These are phyloP conservation scores for Pseudochirops corinnae DNA, from an alignment of 2,797 vertebrate species.

Conservation along the genomic window DNA sequence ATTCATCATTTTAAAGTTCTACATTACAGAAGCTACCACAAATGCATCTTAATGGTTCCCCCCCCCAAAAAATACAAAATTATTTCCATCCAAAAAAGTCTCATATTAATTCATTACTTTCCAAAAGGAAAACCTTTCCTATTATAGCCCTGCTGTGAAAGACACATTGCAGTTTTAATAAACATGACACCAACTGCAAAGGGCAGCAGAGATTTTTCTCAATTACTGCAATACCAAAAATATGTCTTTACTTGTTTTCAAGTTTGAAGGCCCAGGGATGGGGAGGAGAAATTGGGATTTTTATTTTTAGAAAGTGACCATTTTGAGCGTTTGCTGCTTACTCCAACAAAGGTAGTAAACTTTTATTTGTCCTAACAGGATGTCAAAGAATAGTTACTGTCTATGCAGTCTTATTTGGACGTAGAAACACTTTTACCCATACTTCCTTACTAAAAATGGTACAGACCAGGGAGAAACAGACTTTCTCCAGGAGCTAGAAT, in stretches of 20 bases:
- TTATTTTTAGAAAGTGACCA: constrained; percentile 32
- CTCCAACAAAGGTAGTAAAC: constrained; percentile 20
- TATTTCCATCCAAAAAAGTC: constrained; percentile 26
- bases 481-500: background rate
- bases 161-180: background rate
- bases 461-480: constrained; percentile 19
- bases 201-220: background rate
- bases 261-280: background rate
- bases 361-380: constrained; percentile 58
- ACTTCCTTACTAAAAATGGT: background rate
- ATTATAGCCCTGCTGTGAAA: background rate
- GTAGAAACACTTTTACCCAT: background rate
- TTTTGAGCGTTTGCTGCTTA: constrained; percentile 22
- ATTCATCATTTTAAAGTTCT: constrained; percentile 5
- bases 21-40: background rate
- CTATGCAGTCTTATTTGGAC: background rate
- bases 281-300: background rate
- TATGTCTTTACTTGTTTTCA: background rate
- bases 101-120: background rate
- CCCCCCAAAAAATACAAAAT: constrained; percentile 30
- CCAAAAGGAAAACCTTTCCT: background rate
- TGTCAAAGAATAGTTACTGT: background rate
- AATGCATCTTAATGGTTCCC: background rate
- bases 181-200: fast-evolving
- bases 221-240: background rate